A percentile compares a stretch with the other conserved stretches of the same genome.
Conservation (phyloP, 2,888 invertebrate genomes). For the Orchestes rusci region DNA sequence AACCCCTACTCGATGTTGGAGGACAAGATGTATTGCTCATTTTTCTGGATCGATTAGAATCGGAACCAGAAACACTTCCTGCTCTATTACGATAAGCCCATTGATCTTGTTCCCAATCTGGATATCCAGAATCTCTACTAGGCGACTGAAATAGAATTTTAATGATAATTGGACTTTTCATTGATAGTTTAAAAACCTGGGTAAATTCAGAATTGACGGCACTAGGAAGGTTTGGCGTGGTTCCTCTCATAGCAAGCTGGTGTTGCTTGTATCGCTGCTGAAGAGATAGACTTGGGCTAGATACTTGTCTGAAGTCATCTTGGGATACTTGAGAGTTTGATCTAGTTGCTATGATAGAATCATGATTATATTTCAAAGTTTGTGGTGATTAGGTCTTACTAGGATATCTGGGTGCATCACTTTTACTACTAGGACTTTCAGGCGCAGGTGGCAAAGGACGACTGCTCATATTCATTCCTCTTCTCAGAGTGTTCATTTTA, state of each 20-base stretch:
- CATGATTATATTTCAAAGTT: too few species aligned
- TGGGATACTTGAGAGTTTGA: constrained; percentile 26
- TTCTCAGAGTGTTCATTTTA: constrained; percentile 47
- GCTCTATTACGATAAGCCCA: constrained; percentile 38
- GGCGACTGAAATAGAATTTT: constrained; percentile 35
- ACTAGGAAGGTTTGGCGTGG: constrained; percentile 41
- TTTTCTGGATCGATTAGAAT: constrained; percentile 31
- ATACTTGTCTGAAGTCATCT: constrained; percentile 21
- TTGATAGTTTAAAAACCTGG: constrained; percentile 33
- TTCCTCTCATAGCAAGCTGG: constrained; percentile 48
- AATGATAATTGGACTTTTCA: neutral
- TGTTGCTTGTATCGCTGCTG: constrained; percentile 54
- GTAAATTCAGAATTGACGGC: constrained; percentile 37
- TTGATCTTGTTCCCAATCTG: constrained; percentile 44
- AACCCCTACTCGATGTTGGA: constrained; percentile 28
- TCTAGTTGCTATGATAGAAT: constrained; percentile 30
- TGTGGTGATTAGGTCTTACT: constrained; percentile 26
- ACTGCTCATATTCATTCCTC: constrained; percentile 39
- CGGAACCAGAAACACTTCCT: constrained; percentile 42
- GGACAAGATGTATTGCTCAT: constrained; percentile 39
- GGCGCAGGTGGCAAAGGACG: constrained; percentile 54
- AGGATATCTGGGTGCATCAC: constrained; percentile 20
- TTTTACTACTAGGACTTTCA: constrained; percentile 9
- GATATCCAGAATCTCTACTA: constrained; percentile 43
- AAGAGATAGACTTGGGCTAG: constrained; percentile 41